Percentiles rank a stretch among this genome's conserved stretches.
Evolutionary conservation across 2,888 invertebrate genomes (phyloP).

Genomic region (Cancer borealis): DNA sequence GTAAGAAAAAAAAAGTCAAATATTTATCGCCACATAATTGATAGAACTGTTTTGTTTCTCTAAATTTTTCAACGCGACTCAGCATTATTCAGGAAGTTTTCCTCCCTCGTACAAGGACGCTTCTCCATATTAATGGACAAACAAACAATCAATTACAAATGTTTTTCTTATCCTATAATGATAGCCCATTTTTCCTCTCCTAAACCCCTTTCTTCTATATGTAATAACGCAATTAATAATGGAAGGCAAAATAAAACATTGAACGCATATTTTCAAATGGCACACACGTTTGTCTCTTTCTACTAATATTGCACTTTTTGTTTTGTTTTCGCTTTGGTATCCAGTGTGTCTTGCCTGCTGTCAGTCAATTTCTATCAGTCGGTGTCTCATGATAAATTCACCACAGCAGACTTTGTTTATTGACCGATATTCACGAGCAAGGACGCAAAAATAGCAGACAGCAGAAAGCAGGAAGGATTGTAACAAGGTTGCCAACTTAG

Average conservation of each 20-base stretch:
- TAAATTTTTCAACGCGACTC: background rate
- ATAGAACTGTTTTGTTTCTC: background rate
- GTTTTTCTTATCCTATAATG: background rate
- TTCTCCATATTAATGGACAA: background rate
- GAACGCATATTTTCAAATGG: background rate
- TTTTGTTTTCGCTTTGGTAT: background rate
- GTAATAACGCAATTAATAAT: slow-evolving; percentile 13
- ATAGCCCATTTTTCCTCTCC: background rate
- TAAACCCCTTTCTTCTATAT: slow-evolving; percentile 34
- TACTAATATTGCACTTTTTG: background rate
- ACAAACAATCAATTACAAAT: slow-evolving; percentile 1
- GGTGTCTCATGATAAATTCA: background rate
- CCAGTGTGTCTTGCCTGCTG: background rate
- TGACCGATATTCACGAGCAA: background rate
- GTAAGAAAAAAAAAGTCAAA: background rate
- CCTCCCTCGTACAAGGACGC: background rate
- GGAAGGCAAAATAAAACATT: background rate
- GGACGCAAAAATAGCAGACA: background rate
- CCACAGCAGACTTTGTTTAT: background rate
- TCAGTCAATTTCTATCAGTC: background rate
- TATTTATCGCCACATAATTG: slow-evolving; percentile 22
- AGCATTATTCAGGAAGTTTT: slow-evolving; percentile 24
- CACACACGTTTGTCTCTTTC: background rate
- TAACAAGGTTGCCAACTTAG: background rate
- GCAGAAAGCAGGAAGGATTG: background rate